Conservation (phyloP, 2,113 vertebrate species). For the Crotophaga sulcirostris region DNA sequence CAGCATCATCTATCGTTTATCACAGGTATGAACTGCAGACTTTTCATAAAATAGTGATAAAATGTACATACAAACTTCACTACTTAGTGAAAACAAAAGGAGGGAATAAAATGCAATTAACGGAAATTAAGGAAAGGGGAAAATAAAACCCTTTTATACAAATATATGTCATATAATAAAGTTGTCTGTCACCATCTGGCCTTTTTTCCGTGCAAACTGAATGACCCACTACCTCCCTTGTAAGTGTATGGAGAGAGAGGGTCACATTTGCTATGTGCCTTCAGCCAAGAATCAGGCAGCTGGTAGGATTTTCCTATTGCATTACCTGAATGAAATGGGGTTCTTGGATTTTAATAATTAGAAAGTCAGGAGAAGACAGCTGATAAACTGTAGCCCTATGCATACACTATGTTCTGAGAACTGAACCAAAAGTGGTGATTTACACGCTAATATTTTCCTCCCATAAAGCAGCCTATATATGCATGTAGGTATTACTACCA, state of each 20-base stretch:
- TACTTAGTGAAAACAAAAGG: conserved; percentile 42
- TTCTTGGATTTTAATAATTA: not conserved
- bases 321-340: not conserved
- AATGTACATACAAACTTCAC: conserved; percentile 55
- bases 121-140: conserved; percentile 7
- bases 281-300: not conserved
- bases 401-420: not conserved
- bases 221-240: not conserved
- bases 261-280: not conserved
- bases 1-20: conserved; percentile 52
- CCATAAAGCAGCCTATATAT: not conserved
- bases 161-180: conserved; percentile 36
- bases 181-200: conserved; percentile 43
- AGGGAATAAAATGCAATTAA: conserved; percentile 53
- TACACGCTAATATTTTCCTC: not conserved
- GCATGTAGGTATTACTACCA: not conserved
- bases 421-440: not conserved
- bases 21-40: conserved; percentile 61
- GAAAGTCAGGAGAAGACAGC: not conserved
- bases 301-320: not conserved
- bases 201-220: conserved; percentile 27
- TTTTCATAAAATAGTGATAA: conserved; percentile 67
- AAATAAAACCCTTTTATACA: conserved; percentile 38
- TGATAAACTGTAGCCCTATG: not conserved
- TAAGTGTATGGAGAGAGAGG: not conserved